Evolutionary conservation across 2,888 invertebrate species (phyloP).

Genomic region (Drosophila mimica): DNA sequence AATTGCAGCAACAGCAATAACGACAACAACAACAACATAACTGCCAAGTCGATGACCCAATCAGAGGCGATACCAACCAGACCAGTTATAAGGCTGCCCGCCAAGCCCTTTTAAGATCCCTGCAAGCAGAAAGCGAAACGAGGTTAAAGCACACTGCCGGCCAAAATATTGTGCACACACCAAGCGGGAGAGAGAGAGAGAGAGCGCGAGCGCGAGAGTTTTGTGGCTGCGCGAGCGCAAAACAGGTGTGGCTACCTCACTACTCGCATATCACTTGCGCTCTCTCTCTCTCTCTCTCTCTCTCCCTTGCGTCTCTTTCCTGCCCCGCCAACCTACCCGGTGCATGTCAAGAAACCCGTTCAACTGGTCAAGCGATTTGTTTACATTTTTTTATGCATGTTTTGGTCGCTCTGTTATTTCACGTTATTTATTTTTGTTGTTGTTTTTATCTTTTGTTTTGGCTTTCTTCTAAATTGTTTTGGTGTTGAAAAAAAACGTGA

Average conservation of each 20-base stretch:
- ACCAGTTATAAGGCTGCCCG: slow-evolving; percentile 76
- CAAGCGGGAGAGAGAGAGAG: neutral
- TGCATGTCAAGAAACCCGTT: slow-evolving; percentile 58
- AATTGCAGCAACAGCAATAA: slow-evolving; percentile 11
- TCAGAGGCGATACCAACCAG: slow-evolving; percentile 45
- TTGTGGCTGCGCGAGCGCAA: slow-evolving; percentile 62
- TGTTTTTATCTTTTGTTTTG: slow-evolving; percentile 32
- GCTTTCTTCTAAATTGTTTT: slow-evolving; percentile 59
- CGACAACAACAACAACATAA: slow-evolving; percentile 29
- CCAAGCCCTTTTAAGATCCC: slow-evolving; percentile 45
- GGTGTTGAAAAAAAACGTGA: slow-evolving; percentile 43
- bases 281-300: slow-evolving; percentile 5
- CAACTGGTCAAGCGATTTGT: slow-evolving; percentile 67
- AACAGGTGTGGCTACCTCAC: slow-evolving; percentile 71
- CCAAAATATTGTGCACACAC: slow-evolving; percentile 30
- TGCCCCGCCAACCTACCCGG: neutral
- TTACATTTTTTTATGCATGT: slow-evolving; percentile 73
- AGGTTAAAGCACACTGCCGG: slow-evolving; percentile 73
- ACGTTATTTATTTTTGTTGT: slow-evolving; percentile 33
- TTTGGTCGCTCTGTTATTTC: slow-evolving; percentile 43
- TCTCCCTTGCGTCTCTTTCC: neutral
- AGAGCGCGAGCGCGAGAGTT: slow-evolving; percentile 5
- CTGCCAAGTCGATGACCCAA: slow-evolving; percentile 73
- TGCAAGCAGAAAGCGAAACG: slow-evolving; percentile 57
- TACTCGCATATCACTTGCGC: neutral